phyloP scores from a whole-genome alignment of 1,140 invertebrate species.

The Goniozus legneri region DNA sequence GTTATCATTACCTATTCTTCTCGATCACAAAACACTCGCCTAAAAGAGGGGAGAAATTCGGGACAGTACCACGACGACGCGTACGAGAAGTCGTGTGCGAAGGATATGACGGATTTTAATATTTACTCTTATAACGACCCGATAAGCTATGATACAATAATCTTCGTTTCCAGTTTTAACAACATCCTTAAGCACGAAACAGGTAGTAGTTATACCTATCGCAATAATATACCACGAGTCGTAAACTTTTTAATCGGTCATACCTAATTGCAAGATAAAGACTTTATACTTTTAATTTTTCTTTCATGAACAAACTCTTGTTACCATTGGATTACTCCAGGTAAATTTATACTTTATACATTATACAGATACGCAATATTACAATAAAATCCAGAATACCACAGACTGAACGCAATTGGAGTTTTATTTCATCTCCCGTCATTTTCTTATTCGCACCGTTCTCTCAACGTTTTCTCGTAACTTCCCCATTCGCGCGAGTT shows the following conservation, averaged over 20 bases:
- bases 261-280: conserved; percentile 23
- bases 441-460: background rate
- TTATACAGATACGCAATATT: conserved; percentile 27
- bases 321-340: conserved; percentile 26
- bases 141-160: conserved; percentile 27
- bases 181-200: conserved; percentile 32
- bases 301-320: conserved; percentile 29
- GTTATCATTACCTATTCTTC: too few relatives aligned
- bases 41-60: too few relatives aligned
- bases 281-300: too few relatives aligned
- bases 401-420: conserved; percentile 20
- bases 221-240: conserved; percentile 34
- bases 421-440: background rate
- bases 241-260: conserved; percentile 24
- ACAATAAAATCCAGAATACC: conserved; percentile 28
- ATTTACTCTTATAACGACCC: conserved; percentile 9
- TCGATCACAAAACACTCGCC: too few relatives aligned
- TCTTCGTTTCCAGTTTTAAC: conserved; percentile 22
- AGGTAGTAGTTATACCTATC: conserved; percentile 35
- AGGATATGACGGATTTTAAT: conserved; percentile 6
- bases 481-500: conserved; percentile 6
- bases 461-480: conserved; percentile 7
- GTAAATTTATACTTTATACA: conserved; percentile 34
- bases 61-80: too few relatives aligned
- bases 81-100: background rate